Evolutionary conservation across 2,888 invertebrate species (phyloP).

Genomic region (Capitulum mitella): DNA sequence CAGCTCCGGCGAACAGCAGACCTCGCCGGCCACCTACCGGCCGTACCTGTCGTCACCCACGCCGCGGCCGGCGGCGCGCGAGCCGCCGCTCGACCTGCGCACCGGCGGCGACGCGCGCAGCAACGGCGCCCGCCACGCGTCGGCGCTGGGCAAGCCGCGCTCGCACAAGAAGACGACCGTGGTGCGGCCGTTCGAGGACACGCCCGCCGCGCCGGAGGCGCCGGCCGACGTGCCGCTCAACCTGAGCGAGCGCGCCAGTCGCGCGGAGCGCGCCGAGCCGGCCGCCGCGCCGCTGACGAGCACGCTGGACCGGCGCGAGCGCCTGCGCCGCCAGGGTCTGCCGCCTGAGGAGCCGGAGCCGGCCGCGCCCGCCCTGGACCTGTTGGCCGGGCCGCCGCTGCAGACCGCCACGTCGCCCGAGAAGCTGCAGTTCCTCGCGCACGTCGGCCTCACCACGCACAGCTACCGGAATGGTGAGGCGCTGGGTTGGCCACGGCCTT

Average conservation of each 20-base stretch:
- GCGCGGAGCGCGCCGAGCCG: not conserved
- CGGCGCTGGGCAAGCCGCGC: not conserved
- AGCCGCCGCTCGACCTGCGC: conserved; percentile 6
- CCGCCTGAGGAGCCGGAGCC: not conserved
- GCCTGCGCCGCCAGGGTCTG: not conserved
- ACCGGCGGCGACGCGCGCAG: not conserved
- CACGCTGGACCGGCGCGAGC: conserved; percentile 4
- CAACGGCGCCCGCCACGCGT: not conserved
- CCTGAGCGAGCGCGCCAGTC: not conserved
- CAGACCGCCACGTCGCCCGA: not conserved
- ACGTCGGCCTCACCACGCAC: conserved; percentile 8
- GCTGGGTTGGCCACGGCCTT: too few species aligned
- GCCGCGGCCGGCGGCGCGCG: not conserved
- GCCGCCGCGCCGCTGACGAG: not conserved
- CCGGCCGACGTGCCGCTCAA: conserved; percentile 10
- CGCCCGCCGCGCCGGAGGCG: not conserved
- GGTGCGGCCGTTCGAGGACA: conserved; percentile 20
- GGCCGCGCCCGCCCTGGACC: not conserved
- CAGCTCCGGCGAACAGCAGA: conserved; percentile 17
- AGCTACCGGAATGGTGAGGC: conserved; percentile 11
- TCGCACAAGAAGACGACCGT: conserved; percentile 22
- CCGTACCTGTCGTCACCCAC: conserved; percentile 1
- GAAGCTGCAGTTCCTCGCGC: conserved; percentile 18
- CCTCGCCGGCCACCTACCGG: conserved; percentile 14
- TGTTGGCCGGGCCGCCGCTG: not conserved